Percentiles rank a stretch among this genome's conserved stretches.
Conservation (phyloP, 2,797 vertebrate species). For the Lagorchestes hirsutus region DNA sequence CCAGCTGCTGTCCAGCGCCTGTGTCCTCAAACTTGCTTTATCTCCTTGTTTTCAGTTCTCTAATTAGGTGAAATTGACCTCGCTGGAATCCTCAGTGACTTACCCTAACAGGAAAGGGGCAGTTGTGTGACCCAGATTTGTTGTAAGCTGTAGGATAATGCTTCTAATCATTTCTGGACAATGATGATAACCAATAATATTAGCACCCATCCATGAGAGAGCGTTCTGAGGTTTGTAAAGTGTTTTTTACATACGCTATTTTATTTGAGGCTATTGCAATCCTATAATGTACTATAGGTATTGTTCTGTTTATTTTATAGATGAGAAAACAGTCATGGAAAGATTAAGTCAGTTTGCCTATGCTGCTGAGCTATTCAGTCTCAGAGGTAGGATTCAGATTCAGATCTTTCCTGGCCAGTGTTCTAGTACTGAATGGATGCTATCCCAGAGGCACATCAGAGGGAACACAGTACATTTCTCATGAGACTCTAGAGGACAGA, state of each 20-base stretch:
- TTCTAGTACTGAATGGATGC: background rate
- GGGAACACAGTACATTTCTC: background rate
- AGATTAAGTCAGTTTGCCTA: background rate
- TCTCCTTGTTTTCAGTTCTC: background rate
- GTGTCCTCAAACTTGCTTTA: background rate
- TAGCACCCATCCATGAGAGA: background rate
- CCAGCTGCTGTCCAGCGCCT: background rate
- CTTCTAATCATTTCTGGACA: background rate
- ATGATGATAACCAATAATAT: background rate
- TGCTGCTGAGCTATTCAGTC: background rate
- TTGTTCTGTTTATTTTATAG: background rate
- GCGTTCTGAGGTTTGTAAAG: background rate
- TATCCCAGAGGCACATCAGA: background rate
- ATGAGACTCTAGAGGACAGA: background rate
- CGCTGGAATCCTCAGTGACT: background rate
- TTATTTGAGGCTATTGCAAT: background rate
- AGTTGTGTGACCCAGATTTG: background rate
- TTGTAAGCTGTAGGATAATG: background rate
- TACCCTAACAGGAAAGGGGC: background rate
- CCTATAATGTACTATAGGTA: background rate
- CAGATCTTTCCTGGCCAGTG: background rate
- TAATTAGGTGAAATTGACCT: background rate
- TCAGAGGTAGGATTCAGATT: background rate
- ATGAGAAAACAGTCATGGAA: background rate
- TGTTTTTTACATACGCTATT: background rate